Evolutionary conservation across 2,113 vertebrate genomes (phyloP).

Genomic region (Catagonus wagneri): DNA sequence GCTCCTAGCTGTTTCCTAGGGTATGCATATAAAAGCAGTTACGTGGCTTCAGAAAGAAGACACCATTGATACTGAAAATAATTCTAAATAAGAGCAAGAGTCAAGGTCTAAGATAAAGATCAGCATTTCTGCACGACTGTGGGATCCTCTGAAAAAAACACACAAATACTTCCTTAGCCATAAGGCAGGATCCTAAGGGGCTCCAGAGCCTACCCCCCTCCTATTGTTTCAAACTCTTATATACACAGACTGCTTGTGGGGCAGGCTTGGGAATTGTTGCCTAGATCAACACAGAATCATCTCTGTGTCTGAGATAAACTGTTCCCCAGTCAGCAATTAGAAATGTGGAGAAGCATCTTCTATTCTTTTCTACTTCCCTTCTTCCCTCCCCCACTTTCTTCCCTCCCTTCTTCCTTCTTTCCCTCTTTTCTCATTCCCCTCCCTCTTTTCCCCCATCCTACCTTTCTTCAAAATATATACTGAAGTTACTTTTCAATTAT

Average conservation of each 20-base stretch:
- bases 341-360: neutral
- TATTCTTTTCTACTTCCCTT: neutral
- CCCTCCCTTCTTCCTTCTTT: neutral
- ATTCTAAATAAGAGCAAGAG: neutral
- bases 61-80: neutral
- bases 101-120: neutral
- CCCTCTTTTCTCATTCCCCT: too few species aligned
- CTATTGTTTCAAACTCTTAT: neutral
- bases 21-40: neutral
- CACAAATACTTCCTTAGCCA: neutral
- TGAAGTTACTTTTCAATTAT: neutral
- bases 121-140: neutral
- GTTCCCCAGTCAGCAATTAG: neutral
- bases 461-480: neutral
- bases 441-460: neutral
- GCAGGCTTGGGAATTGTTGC: neutral
- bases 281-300: neutral
- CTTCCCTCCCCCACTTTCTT: neutral
- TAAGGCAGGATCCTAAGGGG: neutral
- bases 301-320: slow-evolving; percentile 24
- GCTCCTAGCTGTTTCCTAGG: neutral
- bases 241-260: neutral
- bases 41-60: neutral
- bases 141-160: neutral
- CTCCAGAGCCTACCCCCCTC: neutral